Evolutionary conservation across 2,888 invertebrate species (phyloP), one percentile per base, ranked within the genome.

Genomic region (Pomacea canaliculata): DNA sequence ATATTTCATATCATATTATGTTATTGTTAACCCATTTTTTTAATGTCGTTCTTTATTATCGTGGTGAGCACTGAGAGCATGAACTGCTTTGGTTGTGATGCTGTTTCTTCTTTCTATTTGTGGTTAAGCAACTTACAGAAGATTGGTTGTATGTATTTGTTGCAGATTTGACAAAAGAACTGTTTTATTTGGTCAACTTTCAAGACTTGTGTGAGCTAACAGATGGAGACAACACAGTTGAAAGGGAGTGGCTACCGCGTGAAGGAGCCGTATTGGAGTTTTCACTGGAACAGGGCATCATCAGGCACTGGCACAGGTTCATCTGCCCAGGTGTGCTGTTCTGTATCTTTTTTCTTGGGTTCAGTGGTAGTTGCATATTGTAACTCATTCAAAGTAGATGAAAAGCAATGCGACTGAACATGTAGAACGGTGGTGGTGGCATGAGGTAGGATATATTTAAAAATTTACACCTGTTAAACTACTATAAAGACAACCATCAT

Each of bases 201-300:
- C 73, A 73, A 73, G 68, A 68, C 37, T 51, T 73, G 73, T 73
- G 73, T 48, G 73, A 73, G 18, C 18, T 68, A 48, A 60, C 59
- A 16, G 60, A 68, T 16, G 16, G n/a, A 1, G 68, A 68, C 16
- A 68, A 48, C 23, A 63, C 48, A 1, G 60, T 46, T 12, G 60
- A 68, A 2, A 18, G 66, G 23, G 46, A 73, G 60, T 73, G 67
- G 68, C 60, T 73, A 7, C 73, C 73, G 8, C 68, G 73, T 5
- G 73, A 73, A 23, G 37, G 59, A 4, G 73, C 73, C 7, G 0
- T 73, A 13, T 46, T 68, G 46, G 68, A 73, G 68, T 68, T 46
- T 56, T 37, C 60, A 19, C n/a, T 73, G 60, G 9, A 23, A 9
- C n/a, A 60, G 1, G 73, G 73, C 37, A 73, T 73, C 16, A 60